A percentile compares a stretch with the other conserved stretches of the same genome.
Conservation (phyloP, 2,113 vertebrate genomes). For the Jacana jacana region DNA sequence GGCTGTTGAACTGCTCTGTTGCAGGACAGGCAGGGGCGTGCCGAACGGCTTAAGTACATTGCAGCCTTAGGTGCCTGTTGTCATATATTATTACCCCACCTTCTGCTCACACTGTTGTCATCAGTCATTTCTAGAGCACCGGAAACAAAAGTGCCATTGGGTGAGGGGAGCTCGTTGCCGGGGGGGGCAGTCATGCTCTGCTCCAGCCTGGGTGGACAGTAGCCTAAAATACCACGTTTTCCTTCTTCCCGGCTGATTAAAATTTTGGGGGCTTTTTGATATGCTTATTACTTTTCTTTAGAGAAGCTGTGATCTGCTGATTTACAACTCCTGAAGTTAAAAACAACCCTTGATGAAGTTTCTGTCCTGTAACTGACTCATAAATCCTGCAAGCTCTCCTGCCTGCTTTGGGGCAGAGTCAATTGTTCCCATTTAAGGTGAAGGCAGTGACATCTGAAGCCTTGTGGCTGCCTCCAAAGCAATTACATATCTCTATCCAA, state of each 20-base stretch:
- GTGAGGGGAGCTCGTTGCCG: neutral
- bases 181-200: neutral
- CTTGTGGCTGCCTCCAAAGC: neutral
- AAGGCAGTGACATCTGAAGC: neutral
- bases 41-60: neutral
- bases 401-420: neutral
- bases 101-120: neutral
- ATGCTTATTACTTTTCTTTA: rapidly evolving
- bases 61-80: neutral
- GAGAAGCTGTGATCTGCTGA: rapidly evolving
- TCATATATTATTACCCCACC: neutral
- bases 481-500: neutral
- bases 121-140: neutral
- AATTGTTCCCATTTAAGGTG: neutral
- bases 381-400: neutral
- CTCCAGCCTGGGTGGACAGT: neutral
- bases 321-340: neutral
- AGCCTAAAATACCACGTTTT: rapidly evolving
- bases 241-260: neutral
- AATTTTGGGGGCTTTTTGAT: neutral
- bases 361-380: neutral
- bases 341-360: neutral
- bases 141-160: neutral
- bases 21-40: neutral
- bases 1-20: neutral